Evolutionary conservation across 2,888 invertebrate genomes (phyloP).

Genomic region (Chrysolina oricalcia): DNA sequence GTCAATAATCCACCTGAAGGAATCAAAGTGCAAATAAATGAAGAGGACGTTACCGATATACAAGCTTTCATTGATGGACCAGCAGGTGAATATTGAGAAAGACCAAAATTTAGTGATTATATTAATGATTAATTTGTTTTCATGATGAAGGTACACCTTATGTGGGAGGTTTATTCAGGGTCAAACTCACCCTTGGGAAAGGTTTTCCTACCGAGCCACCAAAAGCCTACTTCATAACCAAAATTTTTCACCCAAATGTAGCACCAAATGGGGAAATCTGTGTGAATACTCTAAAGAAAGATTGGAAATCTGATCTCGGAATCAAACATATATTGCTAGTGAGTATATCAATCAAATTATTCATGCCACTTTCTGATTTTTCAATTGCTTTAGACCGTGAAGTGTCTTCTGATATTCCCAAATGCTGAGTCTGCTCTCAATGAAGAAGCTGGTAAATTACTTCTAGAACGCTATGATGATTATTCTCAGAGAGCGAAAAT

Average conservation of each 20-base stretch:
- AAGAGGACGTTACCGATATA: conserved; percentile 95
- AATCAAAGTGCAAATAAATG: conserved; percentile 90
- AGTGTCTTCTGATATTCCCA: conserved; percentile 96
- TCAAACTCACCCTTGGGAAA: conserved; percentile 91
- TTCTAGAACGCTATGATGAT: conserved; percentile 93
- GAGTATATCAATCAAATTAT: conserved; percentile 61
- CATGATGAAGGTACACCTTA: conserved; percentile 86
- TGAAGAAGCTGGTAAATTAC: conserved; percentile 95
- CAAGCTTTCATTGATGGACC: conserved; percentile 95
- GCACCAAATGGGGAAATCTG: conserved; percentile 95
- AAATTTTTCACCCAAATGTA: conserved; percentile 98
- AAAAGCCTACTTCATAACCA: conserved; percentile 93
- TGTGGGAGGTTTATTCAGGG: conserved; percentile 89
- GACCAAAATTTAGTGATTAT: neutral
- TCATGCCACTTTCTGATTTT: conserved; percentile 27
- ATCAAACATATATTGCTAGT: conserved; percentile 94
- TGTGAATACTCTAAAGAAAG: conserved; percentile 95
- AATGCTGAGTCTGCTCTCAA: conserved; percentile 98
- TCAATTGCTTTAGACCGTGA: conserved; percentile 81
- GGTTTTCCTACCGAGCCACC: conserved; percentile 95
- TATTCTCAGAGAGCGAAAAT: conserved; percentile 91
- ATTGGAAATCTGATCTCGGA: conserved; percentile 97
- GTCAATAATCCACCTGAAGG: conserved; percentile 91
- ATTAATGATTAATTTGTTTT: conserved; percentile 26
- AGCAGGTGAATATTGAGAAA: conserved; percentile 61